Percentiles rank a stretch among this genome's conserved stretches.
These are phyloP conservation scores for Hydrozoanthus tunicans DNA, from an alignment of 64 coral and sea anemone genomes.

Conservation along the genomic window DNA sequence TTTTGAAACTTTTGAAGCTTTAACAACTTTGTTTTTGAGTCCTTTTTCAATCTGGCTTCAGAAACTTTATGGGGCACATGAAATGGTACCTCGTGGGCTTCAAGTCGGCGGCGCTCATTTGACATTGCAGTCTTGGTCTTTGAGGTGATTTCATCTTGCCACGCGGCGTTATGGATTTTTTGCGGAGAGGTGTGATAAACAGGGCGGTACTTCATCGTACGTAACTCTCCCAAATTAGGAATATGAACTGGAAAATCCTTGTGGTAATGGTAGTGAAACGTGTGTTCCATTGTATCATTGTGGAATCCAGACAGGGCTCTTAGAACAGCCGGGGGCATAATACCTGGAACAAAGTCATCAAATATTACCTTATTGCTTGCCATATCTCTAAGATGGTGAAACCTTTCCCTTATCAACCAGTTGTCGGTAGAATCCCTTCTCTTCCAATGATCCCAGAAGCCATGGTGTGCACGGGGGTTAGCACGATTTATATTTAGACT, in stretches of 20 bases:
- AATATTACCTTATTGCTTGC: neutral
- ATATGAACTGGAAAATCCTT: conserved; percentile 48
- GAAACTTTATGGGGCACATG: conserved; percentile 21
- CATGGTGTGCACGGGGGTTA: conserved; percentile 32
- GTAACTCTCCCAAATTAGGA: conserved; percentile 51
- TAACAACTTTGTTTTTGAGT: neutral
- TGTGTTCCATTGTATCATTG: conserved; percentile 1
- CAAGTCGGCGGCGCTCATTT: neutral
- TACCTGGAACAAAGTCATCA: neutral
- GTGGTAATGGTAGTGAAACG: conserved; percentile 53
- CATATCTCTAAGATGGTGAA: neutral
- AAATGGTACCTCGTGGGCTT: conserved; percentile 30
- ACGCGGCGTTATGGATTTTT: neutral
- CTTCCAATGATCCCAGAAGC: conserved; percentile 24
- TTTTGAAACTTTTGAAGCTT: neutral
- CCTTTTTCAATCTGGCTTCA: neutral
- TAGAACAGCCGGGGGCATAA: neutral
- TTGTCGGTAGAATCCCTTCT: neutral
- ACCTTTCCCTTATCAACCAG: neutral
- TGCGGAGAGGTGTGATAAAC: neutral
- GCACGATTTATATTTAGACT: conserved; percentile 39
- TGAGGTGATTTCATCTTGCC: conserved; percentile 3
- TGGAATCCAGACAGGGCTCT: neutral
- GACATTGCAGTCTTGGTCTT: neutral
- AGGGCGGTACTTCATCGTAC: conserved; percentile 49